Conservation (phyloP, 2,797 vertebrate genomes). For the Liasis olivaceus region DNA sequence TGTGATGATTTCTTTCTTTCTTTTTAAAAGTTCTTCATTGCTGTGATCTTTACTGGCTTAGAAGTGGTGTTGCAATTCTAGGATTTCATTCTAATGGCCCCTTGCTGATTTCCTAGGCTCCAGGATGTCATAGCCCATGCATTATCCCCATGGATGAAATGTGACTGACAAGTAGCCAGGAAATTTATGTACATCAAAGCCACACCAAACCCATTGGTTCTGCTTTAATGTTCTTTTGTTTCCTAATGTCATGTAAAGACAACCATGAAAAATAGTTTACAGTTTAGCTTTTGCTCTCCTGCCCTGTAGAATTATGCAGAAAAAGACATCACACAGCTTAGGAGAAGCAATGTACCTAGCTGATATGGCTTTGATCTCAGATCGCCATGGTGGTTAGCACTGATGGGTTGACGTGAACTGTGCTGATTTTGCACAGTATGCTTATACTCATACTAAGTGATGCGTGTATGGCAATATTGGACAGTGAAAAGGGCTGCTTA, state of each 20-base stretch:
- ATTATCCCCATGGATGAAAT: slow-evolving; percentile 17
- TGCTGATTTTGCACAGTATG: not conserved
- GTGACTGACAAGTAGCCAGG: slow-evolving; percentile 12
- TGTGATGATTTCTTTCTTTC: not conserved
- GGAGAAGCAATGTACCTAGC: not conserved
- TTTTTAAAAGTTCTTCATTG: not conserved
- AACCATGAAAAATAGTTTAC: slow-evolving; percentile 23
- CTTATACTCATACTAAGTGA: not conserved
- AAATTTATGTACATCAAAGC: not conserved
- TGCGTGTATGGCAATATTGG: not conserved
- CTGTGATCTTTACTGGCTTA: slow-evolving; percentile 14
- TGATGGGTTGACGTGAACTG: not conserved
- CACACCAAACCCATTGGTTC: not conserved
- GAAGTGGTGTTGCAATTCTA: not conserved
- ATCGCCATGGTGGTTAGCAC: not conserved
- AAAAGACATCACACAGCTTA: not conserved
- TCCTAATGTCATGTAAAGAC: not conserved
- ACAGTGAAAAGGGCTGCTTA: not conserved
- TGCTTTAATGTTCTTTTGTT: slow-evolving; percentile 4
- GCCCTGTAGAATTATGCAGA: not conserved
- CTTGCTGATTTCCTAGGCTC: slow-evolving; percentile 25
- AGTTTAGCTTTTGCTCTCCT: not conserved
- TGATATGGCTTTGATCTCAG: not conserved
- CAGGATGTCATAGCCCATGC: not conserved
- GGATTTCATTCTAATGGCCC: not conserved